These are phyloP conservation scores for Solea solea DNA, from an alignment of 2,113 vertebrate genomes.

Conservation along the genomic window DNA sequence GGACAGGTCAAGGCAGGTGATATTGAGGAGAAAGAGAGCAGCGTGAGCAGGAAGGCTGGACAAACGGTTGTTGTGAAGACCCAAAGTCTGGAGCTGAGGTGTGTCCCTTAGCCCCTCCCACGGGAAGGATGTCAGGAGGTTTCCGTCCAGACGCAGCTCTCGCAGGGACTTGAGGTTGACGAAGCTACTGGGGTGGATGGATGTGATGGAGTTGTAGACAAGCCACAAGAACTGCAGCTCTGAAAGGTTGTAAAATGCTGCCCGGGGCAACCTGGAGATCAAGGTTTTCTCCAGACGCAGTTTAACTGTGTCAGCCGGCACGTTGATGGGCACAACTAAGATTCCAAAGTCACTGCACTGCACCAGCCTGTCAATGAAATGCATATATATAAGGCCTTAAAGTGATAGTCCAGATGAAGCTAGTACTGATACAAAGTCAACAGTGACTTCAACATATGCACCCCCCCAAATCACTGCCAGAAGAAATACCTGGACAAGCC, in stretches of 20 bases:
- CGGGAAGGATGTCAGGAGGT: slow-evolving; percentile 87
- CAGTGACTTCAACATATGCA: too few relatives aligned
- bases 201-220: slow-evolving; percentile 86
- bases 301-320: slow-evolving; percentile 88
- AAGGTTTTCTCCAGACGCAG: slow-evolving; percentile 91
- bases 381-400: too few relatives aligned
- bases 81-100: slow-evolving; percentile 87
- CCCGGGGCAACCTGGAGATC: slow-evolving; percentile 84
- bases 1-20: slow-evolving; percentile 91
- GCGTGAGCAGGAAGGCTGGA: slow-evolving; percentile 84
- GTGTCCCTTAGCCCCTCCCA: slow-evolving; percentile 90
- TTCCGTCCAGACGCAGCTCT: slow-evolving; percentile 91
- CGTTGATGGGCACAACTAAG: slow-evolving; percentile 83
- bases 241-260: slow-evolving; percentile 91
- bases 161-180: slow-evolving; percentile 89
- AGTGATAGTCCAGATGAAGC: too few relatives aligned
- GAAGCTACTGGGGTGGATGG: slow-evolving; percentile 88
- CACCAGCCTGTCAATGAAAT: slow-evolving; percentile 77
- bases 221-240: slow-evolving; percentile 90
- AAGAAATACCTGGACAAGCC: too few relatives aligned
- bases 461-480: too few relatives aligned
- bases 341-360: slow-evolving; percentile 90
- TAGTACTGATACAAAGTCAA: too few relatives aligned
- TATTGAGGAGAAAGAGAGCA: slow-evolving; percentile 83
- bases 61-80: slow-evolving; percentile 91